Conservation (phyloP, 2,113 vertebrate species). For the Nanorana parkeri region DNA sequence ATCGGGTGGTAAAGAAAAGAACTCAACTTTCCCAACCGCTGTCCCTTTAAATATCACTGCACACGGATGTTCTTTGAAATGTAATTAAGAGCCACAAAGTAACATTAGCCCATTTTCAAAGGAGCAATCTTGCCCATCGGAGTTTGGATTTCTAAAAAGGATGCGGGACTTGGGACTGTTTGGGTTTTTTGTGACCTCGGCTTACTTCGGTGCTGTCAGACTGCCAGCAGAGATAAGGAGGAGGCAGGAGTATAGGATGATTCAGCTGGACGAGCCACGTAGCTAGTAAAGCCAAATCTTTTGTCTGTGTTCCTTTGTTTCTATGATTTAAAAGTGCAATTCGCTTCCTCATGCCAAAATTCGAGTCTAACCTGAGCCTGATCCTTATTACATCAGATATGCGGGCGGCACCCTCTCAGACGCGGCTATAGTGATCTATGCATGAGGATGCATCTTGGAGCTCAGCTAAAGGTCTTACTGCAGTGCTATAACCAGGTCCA, state of each 20-base stretch:
- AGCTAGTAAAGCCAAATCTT: neutral
- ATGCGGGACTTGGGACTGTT: neutral
- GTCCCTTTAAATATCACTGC: neutral
- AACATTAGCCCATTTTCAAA: neutral
- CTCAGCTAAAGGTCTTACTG: too few relatives aligned
- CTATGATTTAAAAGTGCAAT: neutral
- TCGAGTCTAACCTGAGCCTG: too few relatives aligned
- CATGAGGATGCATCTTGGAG: too few relatives aligned
- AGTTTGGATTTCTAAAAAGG: constrained; percentile 7
- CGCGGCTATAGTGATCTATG: too few relatives aligned
- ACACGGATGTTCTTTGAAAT: too few relatives aligned
- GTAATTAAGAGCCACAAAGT: neutral
- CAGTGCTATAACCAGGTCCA: too few relatives aligned
- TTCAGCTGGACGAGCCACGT: neutral
- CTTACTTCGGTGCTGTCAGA: constrained; percentile 10
- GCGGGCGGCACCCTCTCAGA: neutral
- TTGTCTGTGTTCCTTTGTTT: neutral
- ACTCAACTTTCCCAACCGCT: too few relatives aligned
- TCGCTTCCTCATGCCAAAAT: neutral
- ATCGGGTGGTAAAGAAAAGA: too few relatives aligned
- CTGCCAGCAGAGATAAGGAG: constrained; percentile 7
- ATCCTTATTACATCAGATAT: too few relatives aligned
- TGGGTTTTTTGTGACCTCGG: constrained; percentile 32
- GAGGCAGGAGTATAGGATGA: neutral
- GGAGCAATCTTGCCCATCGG: constrained; percentile 1